These are phyloP conservation scores for Trichomalopsis sarcophagae DNA, from an alignment of 1,140 invertebrate genomes.

Conservation along the genomic window DNA sequence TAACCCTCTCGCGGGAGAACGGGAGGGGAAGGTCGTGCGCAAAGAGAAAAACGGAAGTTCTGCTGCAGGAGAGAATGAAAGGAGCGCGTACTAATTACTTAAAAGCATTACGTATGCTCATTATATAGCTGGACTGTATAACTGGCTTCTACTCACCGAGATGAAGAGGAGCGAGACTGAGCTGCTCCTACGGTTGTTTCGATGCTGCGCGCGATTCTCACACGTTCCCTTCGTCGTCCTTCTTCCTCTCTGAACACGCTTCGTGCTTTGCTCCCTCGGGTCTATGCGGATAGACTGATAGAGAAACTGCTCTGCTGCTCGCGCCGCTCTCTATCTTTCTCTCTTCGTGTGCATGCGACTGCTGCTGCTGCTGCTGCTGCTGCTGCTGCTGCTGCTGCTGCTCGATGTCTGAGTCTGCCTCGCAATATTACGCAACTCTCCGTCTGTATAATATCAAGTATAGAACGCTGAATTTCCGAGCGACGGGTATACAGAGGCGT, in stretches of 20 bases:
- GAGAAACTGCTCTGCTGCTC: neutral
- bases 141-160: conserved; percentile 35
- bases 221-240: neutral
- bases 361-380: neutral
- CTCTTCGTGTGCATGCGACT: neutral
- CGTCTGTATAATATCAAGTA: neutral
- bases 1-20: neutral
- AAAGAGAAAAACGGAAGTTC: neutral
- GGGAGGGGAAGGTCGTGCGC: neutral
- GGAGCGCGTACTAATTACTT: conserved; percentile 22
- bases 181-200: conserved; percentile 31
- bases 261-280: neutral
- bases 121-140: neutral
- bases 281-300: neutral
- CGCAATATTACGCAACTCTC: conserved; percentile 38
- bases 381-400: neutral
- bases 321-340: neutral
- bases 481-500: neutral
- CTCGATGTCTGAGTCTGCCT: conserved; percentile 10
- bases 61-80: neutral
- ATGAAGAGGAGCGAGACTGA: conserved; percentile 36
- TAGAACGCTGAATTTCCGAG: conserved; percentile 14
- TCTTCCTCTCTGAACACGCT: neutral
- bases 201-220: neutral
- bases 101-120: neutral